A percentile compares a stretch with the other conserved stretches of the same genome.
These are phyloP conservation scores for Melanostoma mellinum DNA, from an alignment of 2,888 invertebrate species.

Conservation along the genomic window DNA sequence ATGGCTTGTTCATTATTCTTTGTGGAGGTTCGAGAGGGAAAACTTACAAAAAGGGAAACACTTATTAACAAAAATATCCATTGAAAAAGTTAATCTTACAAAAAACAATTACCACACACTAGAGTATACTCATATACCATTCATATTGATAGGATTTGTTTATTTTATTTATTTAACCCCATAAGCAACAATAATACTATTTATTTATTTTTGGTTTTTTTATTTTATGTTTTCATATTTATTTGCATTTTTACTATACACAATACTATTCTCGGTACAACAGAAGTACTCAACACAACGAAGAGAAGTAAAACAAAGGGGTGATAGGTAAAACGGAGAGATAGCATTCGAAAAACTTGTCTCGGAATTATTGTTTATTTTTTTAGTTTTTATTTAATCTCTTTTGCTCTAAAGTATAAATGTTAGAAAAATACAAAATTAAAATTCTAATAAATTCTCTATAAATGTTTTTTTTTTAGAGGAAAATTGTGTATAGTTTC, in stretches of 20 bases:
- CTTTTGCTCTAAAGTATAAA: conserved; percentile 42
- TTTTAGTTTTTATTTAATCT: conserved; percentile 26
- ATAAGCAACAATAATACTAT: conserved; percentile 41
- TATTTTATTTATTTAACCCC: conserved; percentile 52
- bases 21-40: too few relatives aligned
- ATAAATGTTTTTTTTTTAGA: conserved; percentile 9
- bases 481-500: conserved; percentile 23
- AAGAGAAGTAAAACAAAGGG: conserved; percentile 34
- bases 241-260: conserved; percentile 32
- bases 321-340: conserved; percentile 34
- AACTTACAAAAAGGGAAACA: conserved; percentile 17
- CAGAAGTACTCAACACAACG: conserved; percentile 66
- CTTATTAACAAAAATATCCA: conserved; percentile 11
- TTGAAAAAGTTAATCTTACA: conserved; percentile 28
- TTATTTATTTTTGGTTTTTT: conserved; percentile 26
- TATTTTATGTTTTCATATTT: conserved; percentile 36
- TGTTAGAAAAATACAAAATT: conserved; percentile 2
- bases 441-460: conserved; percentile 19
- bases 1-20: conserved; percentile 31
- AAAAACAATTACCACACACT: conserved; percentile 52
- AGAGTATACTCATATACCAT: conserved; percentile 46
- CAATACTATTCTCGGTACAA: conserved; percentile 55
- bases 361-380: conserved; percentile 33
- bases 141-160: conserved; percentile 28
- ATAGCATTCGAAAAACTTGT: conserved; percentile 57